A percentile compares a stretch with the other conserved stretches of the same genome.
These are phyloP conservation scores for Polymixis lichenea DNA, from an alignment of 2,888 invertebrate genomes.

Conservation along the genomic window DNA sequence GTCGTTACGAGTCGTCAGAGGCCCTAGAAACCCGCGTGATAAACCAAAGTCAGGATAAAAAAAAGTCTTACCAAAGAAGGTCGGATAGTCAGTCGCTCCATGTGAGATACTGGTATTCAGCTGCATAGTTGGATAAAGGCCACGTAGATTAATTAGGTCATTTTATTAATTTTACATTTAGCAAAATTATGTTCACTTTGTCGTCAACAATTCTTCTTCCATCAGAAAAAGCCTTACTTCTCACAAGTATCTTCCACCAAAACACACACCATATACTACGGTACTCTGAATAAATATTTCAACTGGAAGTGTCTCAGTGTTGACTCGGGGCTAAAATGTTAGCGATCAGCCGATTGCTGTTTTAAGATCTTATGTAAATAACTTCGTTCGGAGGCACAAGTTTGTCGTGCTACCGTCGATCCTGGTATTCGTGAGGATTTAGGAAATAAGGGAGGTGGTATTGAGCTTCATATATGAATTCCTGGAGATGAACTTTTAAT, in stretches of 20 bases:
- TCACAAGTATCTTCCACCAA: conserved; percentile 14
- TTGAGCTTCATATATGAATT: conserved; percentile 1
- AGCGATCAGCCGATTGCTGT: conserved; percentile 84
- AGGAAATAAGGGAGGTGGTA: conserved; percentile 46
- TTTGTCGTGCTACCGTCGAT: conserved; percentile 77
- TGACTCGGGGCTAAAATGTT: conserved; percentile 81
- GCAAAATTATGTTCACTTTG: too few species aligned
- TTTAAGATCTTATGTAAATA: conserved; percentile 88
- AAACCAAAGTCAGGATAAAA: too few species aligned
- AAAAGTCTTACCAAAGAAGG: too few species aligned
- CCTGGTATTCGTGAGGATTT: conserved; percentile 66
- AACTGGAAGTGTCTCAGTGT: conserved; percentile 75
- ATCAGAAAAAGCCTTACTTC: not conserved
- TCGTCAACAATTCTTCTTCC: too few species aligned
- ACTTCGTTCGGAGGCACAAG: conserved; percentile 75
- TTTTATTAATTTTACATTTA: not conserved
- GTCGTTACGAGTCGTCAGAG: too few species aligned
- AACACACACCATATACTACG: conserved; percentile 59
- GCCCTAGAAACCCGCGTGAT: too few species aligned
- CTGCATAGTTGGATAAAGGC: too few species aligned
- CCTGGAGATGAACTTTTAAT: not conserved
- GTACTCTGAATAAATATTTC: conserved; percentile 73
- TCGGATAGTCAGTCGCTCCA: too few species aligned
- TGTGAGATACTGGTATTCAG: too few species aligned
- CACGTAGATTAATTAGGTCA: too few species aligned